phyloP scores from a whole-genome alignment of 1,140 invertebrate genomes.

The Sogatella furcifera region DNA sequence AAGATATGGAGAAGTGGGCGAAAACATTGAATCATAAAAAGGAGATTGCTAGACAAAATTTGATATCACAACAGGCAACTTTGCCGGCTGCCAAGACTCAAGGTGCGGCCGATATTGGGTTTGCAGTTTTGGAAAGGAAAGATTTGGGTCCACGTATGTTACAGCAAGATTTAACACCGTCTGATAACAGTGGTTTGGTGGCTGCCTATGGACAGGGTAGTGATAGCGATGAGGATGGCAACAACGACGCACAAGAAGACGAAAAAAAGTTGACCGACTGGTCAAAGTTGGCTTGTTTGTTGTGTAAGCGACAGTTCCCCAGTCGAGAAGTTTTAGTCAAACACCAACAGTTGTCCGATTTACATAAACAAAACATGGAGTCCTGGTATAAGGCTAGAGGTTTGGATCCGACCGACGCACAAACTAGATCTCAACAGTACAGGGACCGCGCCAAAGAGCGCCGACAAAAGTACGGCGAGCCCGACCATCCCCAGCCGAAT shows the following conservation, averaged over 20 bases:
- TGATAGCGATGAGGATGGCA: constrained; percentile 47
- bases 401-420: constrained; percentile 42
- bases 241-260: constrained; percentile 21
- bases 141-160: constrained; percentile 8
- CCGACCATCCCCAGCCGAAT: constrained; percentile 62
- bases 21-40: constrained; percentile 96
- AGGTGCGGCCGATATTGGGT: constrained; percentile 81
- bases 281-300: constrained; percentile 80
- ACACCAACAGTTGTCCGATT: constrained; percentile 85
- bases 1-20: constrained; percentile 94
- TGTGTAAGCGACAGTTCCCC: constrained; percentile 92
- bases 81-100: constrained; percentile 28
- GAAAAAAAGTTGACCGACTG: constrained; percentile 57
- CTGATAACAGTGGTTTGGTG: constrained; percentile 38
- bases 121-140: constrained; percentile 64
- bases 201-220: constrained; percentile 65
- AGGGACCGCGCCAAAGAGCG: constrained; percentile 94
- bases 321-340: constrained; percentile 79
- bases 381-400: constrained; percentile 46
- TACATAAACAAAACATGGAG: constrained; percentile 90
- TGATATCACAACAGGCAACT: constrained; percentile 41
- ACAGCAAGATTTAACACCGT: not conserved
- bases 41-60: constrained; percentile 61
- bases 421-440: constrained; percentile 50
- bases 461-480: constrained; percentile 85